Base-by-base conservation (phyloP, 2,888 invertebrate genomes). In the Acleris holmiana region DNA sequence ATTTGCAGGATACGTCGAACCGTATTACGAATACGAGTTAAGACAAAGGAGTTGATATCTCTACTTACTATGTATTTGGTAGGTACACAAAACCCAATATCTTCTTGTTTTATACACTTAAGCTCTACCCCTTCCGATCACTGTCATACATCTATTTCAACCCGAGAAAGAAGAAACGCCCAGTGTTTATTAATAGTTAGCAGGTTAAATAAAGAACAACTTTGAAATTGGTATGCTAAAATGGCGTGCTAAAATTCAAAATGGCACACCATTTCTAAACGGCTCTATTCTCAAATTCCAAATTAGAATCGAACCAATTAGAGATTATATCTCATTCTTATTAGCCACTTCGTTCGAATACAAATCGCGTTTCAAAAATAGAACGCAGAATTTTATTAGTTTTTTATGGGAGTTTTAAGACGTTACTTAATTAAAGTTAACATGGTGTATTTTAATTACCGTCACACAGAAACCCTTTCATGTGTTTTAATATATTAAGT, bases 251-350 rank as follows among this genome's bases (percentile, higher is more conserved):
- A 47, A 15, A 62, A 56, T 56, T 50, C 44, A 21, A 29, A 35
- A 61, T 41, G 35, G 2, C 17, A 29, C 21, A 17, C 17, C 17
- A 7, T 49, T 55, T 55, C 41, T 13, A 40, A 63, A 53, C 57
- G 46, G 21, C 62, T 64, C 40, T 47, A 48, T 59, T 59, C 48
- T 58, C 19, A 19, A 29, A 54, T 64, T 64, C 58, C 53, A 54
- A 64, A 64, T 64, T 64, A 15, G 64, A 54, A 54, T 41, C n/a
- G 4, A 18, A 53, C 48, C 53, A 59, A 64, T 64, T 47, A 58
- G 64, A 54, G 64, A 64, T 64, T 54, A 48, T 19, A 64, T 54
- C 58, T 25, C 17, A 54, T 48, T 48, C 58, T 54, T 48, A 61
- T 48, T 61, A 25, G 64, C 53, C 48, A 49, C n/a, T 18, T 44